These are phyloP conservation scores for Drymonia ruficornis DNA, from an alignment of 2,888 invertebrate species.

Conservation along the genomic window DNA sequence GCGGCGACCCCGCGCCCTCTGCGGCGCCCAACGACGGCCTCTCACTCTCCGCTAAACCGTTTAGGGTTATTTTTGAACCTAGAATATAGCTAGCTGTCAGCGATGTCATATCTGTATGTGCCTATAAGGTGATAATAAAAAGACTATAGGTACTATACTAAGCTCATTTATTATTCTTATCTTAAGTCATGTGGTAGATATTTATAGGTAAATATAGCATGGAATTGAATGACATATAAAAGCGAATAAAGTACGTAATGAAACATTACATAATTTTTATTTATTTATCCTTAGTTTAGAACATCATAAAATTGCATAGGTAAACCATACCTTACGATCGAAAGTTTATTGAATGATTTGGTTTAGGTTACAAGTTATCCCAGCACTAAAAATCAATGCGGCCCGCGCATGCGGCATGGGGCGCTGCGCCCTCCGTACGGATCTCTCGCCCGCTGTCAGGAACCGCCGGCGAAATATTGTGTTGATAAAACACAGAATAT, in stretches of 20 bases:
- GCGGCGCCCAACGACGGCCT: slow-evolving; percentile 82
- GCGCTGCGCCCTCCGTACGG: background rate
- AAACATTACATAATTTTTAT: no score
- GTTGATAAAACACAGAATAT: slow-evolving; percentile 35
- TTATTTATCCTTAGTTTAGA: no score
- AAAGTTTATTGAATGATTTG: background rate
- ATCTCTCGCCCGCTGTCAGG: slow-evolving; percentile 53
- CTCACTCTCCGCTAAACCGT: slow-evolving; percentile 83
- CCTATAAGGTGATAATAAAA: no score
- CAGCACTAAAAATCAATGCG: slow-evolving; percentile 74
- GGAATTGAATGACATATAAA: no score
- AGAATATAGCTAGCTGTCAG: slow-evolving; percentile 37
- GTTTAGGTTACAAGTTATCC: slow-evolving; percentile 13
- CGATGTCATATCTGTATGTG: no score
- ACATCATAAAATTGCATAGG: no score
- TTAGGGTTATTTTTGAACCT: slow-evolving; percentile 67
- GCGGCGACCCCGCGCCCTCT: slow-evolving; percentile 68
- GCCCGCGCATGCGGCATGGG: slow-evolving; percentile 66
- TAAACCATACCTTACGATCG: no score
- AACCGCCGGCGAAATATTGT: slow-evolving; percentile 49
- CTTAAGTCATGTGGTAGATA: no score
- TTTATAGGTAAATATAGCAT: no score
- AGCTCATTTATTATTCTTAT: no score
- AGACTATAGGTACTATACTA: no score
- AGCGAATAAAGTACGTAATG: no score